Evolutionary conservation across 2,888 invertebrate genomes (phyloP).

Genomic region (Leucania comma): DNA sequence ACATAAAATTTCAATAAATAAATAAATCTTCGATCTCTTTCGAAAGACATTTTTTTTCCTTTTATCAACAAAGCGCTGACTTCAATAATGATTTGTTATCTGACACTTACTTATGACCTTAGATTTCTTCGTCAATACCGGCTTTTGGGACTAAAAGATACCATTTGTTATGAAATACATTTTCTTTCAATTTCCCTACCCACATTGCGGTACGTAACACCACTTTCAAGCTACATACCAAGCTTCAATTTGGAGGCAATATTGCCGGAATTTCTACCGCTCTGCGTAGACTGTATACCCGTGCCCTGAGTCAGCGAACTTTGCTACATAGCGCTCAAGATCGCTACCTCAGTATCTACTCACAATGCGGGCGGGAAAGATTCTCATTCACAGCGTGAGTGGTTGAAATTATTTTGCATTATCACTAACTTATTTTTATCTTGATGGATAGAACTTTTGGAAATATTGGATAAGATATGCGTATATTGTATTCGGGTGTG

Average conservation of each 20-base stretch:
- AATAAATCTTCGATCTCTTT: not conserved
- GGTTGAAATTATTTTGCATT: conserved; percentile 53
- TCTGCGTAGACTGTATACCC: conserved; percentile 30
- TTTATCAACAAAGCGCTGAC: not conserved
- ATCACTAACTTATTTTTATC: conserved; percentile 43
- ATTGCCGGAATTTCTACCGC: conserved; percentile 38
- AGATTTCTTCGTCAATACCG: too few species aligned
- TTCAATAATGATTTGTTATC: not conserved
- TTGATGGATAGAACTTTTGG: conserved; percentile 8
- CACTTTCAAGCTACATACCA: conserved; percentile 17
- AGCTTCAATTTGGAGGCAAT: conserved; percentile 52
- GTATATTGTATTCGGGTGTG: not conserved
- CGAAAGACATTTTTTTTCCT: not conserved
- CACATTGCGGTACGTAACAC: not conserved
- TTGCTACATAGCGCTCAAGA: conserved; percentile 20
- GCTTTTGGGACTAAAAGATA: not conserved
- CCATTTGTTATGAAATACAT: not conserved
- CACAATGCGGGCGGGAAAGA: conserved; percentile 56
- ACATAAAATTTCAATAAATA: too few species aligned
- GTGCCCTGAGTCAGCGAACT: conserved; percentile 58
- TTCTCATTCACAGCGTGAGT: conserved; percentile 58
- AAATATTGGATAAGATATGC: conserved; percentile 2
- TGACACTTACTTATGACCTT: not conserved
- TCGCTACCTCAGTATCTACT: conserved; percentile 43
- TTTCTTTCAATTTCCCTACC: conserved; percentile 7